Base-by-base conservation (phyloP, 2,797 vertebrate species). In the Danio kyathit region DNA sequence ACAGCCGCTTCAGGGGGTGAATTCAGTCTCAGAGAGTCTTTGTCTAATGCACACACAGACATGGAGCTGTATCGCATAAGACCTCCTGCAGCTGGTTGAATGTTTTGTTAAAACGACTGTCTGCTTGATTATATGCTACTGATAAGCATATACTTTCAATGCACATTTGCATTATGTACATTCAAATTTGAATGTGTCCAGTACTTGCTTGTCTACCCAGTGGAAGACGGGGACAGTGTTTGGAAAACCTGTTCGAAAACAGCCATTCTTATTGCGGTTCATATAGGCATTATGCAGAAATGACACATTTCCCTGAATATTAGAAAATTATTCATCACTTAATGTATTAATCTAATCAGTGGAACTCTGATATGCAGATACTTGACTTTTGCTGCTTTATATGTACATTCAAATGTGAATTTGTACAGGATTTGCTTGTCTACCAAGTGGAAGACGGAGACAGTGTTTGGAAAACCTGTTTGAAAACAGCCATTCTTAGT, bases 1-100 rank as follows among this genome's bases (percentile, higher is more conserved):
- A 87, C 86, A 74, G 56, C 79, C 59, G 87, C 90, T 79, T 19
- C 75, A 82, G 84, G 81, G 87, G 57, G 83, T 89, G 87, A 44
- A 54, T 71, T 71, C 56, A 79, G n/a, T 63, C 43, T 59, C 13
- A 40, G 41, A 49, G 21, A 9, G 65, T 13, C 60, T 84, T 84
- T 74, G 69, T 70, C 57, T 71, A 72, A 44, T 0, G 48, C 64
- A 78, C 19, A 76, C 11, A 44, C 14, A 69, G 66, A 60, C 71
- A 59, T 48, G 1, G 17, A 71, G 57, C 7, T 2, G 0, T 51
- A 51, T 8, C 0, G 11, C 59, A 69, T 69, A 17, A 59, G 21
- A 21, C 21, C 29, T 70, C 0, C 51, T 48, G 19, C 9, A 46
- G 56, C 56, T 74, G 40, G 71, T 46, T 29, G 19, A 38, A 13